Percentiles rank a stretch among this genome's conserved stretches.
phyloP scores from a whole-genome alignment of 2,797 vertebrate species.

The Octomys mimax region DNA sequence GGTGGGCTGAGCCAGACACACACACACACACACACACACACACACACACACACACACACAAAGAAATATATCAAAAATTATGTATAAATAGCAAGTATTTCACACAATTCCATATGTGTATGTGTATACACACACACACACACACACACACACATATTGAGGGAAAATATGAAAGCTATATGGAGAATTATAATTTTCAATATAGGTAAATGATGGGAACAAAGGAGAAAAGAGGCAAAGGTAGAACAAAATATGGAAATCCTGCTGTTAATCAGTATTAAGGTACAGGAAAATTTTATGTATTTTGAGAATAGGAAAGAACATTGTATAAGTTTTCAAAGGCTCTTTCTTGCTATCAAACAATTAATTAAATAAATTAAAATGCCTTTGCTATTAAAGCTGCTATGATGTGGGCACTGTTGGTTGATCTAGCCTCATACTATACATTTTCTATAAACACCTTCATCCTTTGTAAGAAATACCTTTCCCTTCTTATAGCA shows the following conservation, averaged over 20 bases:
- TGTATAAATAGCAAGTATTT: neutral
- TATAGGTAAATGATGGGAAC: neutral
- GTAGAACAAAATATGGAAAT: neutral
- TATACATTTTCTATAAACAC: neutral
- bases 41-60: too few relatives aligned
- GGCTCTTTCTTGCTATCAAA: neutral
- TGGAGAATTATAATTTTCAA: neutral
- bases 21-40: too few relatives aligned
- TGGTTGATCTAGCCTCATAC: neutral
- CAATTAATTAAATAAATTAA: neutral
- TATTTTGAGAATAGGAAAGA: constrained; percentile 2
- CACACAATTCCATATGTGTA: neutral
- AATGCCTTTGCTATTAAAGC: neutral
- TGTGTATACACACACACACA: neutral
- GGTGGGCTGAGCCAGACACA: too few relatives aligned
- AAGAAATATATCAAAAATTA: neutral
- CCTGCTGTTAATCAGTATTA: neutral
- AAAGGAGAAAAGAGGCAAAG: neutral
- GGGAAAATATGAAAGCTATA: neutral
- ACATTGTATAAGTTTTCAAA: neutral
- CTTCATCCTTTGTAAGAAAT: neutral
- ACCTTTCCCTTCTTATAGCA: neutral
- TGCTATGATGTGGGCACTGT: neutral
- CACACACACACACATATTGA: neutral
- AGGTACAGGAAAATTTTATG: neutral